Evolutionary conservation across 2,888 invertebrate species (phyloP), one percentile per base, ranked within the genome.

Genomic region (Coleophora flavipennella): DNA sequence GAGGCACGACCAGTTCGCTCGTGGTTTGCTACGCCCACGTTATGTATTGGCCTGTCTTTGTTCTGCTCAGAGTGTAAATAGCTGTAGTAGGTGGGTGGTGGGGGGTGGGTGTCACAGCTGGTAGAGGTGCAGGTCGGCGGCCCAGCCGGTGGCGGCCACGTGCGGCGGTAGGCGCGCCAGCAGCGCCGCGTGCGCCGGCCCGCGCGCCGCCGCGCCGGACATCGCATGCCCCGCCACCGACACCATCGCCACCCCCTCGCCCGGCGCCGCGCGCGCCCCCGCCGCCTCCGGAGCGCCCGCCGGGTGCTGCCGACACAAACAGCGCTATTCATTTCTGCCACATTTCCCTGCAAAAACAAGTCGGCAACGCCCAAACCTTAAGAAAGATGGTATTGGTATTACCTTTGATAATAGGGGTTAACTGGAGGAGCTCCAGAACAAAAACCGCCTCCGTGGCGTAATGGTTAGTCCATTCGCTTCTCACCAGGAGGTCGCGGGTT

Each of bases 71-170:
- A 20, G 20, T 20, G 3, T 20, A 20, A 20, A 20, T 20, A 20
- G 6, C 6, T 20, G 20, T 20, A 20, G 3, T 20, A 20, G 20
- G 20, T 4, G 20, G 20, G 20, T 6, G 20, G 20, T 3, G 20
- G 20, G 20, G 20, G 3, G 20, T 20, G 20, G 13, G 10, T 1
- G 13, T 13, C 33, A 33, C 10, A 33, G 13, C 12, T 12, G 13
- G 34, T 25, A 14, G 7, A 91, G 88, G 51, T 90, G 89, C 61
- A 90, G 88, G 37, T 90, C 87, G 2, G 91, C 89, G 42, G 89
- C 88, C 92, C 92, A 92, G 46, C 89, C 89, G 28, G 88, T 88
- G 39, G 88, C 78, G 13, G 90, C 89, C 26, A 88, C 85, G 90
- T 89, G 89, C 1, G 76, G 56, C 28, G 92, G 92, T 61, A 91